Evolutionary conservation across 2,797 vertebrate species (phyloP), one percentile per base, ranked within the genome.

Genomic region (Poeciliopsis paucimaculata): DNA sequence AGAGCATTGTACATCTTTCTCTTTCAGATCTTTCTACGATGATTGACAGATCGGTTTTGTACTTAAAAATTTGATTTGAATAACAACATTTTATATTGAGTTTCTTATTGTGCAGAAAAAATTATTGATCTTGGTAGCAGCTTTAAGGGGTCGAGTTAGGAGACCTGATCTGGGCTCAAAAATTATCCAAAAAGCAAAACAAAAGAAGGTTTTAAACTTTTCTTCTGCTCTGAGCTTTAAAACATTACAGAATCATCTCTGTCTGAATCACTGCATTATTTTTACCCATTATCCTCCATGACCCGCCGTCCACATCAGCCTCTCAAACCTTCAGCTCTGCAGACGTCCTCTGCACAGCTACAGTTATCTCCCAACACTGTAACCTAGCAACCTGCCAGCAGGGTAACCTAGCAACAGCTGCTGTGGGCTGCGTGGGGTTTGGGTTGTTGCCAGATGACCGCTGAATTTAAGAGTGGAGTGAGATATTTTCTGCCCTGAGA

Each of bases 401-500:
- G 0, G 5, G 89, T 92, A 84, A 82, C 90, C 80, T 86, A 88
- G 90, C 91, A 91, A 90, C 89, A 57, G 84, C 31, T 11, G 77
- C 28, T 62, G 80, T 76, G 81, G 78, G 82, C 23, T 7, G 77
- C 15, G 60, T 72, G 68, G 82, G 72, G 55, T 78, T 83, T 77
- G 72, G 72, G 49, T 62, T 77, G 45, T 57, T 79, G 73, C 77
- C 81, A 81, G 74, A 71, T 82, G 81, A 80, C 79, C 81, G 11
- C 68, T 77, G 75, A 75, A 81, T 85, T 41, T 77, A 31, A 80
- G 75, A 75, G 55, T n/a, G 4, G 46, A 43, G 31, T 28, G 78
- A 84, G 83, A 78, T 82, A 78, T 80, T 87, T 81, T 84, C 68
- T 75, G 74, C 76, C 55, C 43, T 77, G 73, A n/a, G 71, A 74